Conservation (phyloP, 2,888 invertebrate genomes). For the Strigamia transsilvanica region DNA sequence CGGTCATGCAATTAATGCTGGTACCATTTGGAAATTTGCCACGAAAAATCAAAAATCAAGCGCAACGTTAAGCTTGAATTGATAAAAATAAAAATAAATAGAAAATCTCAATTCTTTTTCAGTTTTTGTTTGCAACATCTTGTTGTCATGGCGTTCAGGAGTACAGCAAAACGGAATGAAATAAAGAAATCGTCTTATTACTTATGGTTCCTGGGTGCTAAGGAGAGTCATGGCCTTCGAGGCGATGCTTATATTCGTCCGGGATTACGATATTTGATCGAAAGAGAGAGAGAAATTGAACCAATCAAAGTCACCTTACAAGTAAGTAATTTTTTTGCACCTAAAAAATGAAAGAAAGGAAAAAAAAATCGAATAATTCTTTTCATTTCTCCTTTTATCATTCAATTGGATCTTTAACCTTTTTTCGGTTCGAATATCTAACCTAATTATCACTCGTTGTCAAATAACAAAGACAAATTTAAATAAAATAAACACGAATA, state of each 20-base stretch:
- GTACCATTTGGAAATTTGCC: background rate
- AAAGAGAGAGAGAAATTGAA: conserved; percentile 84
- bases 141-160: conserved; percentile 58
- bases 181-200: conserved; percentile 66
- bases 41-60: background rate
- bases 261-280: conserved; percentile 82
- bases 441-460: background rate
- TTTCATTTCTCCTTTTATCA: no score
- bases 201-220: conserved; percentile 83
- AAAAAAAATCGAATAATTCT: background rate
- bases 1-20: conserved; percentile 13
- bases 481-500: background rate
- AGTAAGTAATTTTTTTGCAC: conserved; percentile 67
- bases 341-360: background rate
- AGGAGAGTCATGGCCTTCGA: conserved; percentile 87
- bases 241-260: conserved; percentile 85
- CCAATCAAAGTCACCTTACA: conserved; percentile 90
- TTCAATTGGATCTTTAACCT: background rate
- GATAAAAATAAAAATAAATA: background rate
- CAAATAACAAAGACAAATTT: conserved; percentile 3
- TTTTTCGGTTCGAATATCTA: background rate
- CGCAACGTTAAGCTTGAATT: background rate
- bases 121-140: background rate
- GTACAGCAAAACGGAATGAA: conserved; percentile 58
- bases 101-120: background rate